Evolutionary conservation across 2,797 vertebrate genomes (phyloP).

Genomic region (Microtus californicus): DNA sequence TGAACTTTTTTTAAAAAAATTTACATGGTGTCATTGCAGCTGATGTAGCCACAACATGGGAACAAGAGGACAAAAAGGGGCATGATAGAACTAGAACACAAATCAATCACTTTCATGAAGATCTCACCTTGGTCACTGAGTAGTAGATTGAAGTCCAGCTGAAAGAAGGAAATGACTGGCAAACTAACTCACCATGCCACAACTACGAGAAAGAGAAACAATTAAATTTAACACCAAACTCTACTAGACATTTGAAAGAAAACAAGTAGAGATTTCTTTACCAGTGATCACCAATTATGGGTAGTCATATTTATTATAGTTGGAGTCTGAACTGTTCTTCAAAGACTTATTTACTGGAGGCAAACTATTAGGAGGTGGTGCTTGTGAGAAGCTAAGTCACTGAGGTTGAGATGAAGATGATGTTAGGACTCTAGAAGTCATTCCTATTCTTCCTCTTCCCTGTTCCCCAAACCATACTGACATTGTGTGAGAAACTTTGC

Average conservation of each 20-base stretch:
- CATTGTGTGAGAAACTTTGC: not conserved
- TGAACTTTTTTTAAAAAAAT: not conserved
- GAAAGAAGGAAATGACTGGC: not conserved
- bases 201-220: not conserved
- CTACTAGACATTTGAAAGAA: not conserved
- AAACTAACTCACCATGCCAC: not conserved
- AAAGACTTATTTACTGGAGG: not conserved
- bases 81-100: not conserved
- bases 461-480: too few species aligned
- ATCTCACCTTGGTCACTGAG: not conserved
- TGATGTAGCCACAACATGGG: not conserved
- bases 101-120: not conserved
- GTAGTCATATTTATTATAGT: not conserved
- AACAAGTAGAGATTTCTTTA: slow-evolving; percentile 35
- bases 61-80: not conserved
- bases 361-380: not conserved
- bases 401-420: not conserved
- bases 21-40: not conserved
- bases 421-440: not conserved
- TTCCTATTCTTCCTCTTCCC: not conserved
- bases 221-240: not conserved
- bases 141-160: not conserved
- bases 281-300: not conserved
- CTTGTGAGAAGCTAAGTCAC: not conserved
- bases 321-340: not conserved